phyloP scores from a whole-genome alignment of 2,888 invertebrate genomes.

The Plemyria rubiginata region DNA sequence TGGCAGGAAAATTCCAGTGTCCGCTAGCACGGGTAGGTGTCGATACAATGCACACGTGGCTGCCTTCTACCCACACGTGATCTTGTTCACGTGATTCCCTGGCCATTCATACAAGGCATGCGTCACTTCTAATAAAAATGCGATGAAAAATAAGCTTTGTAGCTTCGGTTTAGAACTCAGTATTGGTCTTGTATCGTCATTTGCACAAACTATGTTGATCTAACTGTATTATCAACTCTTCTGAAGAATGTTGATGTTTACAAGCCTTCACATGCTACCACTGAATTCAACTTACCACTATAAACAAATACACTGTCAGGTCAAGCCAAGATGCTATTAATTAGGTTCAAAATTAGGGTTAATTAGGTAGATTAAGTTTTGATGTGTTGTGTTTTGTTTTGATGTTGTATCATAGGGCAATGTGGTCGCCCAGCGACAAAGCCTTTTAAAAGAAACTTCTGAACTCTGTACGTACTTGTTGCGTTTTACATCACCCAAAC shows the following conservation, averaged over 20 bases:
- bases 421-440: too few relatives aligned
- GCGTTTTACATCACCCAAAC: too few relatives aligned
- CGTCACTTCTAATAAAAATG: background rate
- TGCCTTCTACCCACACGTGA: constrained; percentile 7
- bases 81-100: constrained; percentile 3
- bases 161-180: background rate
- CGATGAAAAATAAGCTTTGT: background rate
- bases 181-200: background rate
- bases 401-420: too few relatives aligned
- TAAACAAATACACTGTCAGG: too few relatives aligned
- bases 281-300: too few relatives aligned
- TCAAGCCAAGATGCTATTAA: too few relatives aligned
- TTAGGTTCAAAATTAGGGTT: too few relatives aligned
- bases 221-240: background rate
- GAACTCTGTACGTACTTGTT: background rate
- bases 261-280: too few relatives aligned
- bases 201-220: background rate
- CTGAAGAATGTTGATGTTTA: too few relatives aligned
- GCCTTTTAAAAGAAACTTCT: too few relatives aligned
- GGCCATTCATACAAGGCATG: constrained; percentile 11
- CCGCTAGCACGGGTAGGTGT: background rate
- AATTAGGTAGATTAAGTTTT: too few relatives aligned
- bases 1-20: background rate
- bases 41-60: constrained; percentile 7
- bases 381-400: too few relatives aligned